phyloP scores from a whole-genome alignment of 2,797 vertebrate genomes.

The Synaphobranchus kaupii region DNA sequence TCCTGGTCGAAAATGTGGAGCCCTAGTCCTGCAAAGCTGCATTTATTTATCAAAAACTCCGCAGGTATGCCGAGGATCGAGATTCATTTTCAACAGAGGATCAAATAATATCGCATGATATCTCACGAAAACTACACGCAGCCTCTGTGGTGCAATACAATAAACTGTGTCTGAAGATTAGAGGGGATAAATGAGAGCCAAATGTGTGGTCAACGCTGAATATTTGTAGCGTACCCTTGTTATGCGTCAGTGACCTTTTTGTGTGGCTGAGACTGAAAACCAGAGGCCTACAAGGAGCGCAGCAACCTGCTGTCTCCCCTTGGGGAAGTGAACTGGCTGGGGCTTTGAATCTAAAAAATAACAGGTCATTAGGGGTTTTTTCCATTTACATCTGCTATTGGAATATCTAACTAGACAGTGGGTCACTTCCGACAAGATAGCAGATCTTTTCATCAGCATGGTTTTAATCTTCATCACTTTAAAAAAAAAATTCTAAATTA shows the following conservation, averaged over 20 bases:
- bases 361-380: neutral
- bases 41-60: neutral
- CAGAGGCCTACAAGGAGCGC: neutral
- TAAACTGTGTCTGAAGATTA: neutral
- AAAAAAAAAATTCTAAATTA: neutral
- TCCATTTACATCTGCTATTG: neutral
- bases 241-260: neutral
- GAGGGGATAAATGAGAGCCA: neutral
- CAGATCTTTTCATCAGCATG: neutral
- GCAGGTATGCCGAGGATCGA: neutral
- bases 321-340: neutral
- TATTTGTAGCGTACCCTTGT: neutral
- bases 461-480: neutral
- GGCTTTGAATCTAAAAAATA: neutral
- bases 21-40: neutral
- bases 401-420: neutral
- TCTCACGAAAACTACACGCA: too few relatives aligned
- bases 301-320: neutral
- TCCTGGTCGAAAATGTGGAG: neutral
- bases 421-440: neutral
- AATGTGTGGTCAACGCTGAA: neutral
- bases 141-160: neutral
- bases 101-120: neutral
- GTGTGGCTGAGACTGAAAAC: neutral
- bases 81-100: neutral